phyloP scores from a whole-genome alignment of 2,797 vertebrate species.

The Naso thynnoides region DNA sequence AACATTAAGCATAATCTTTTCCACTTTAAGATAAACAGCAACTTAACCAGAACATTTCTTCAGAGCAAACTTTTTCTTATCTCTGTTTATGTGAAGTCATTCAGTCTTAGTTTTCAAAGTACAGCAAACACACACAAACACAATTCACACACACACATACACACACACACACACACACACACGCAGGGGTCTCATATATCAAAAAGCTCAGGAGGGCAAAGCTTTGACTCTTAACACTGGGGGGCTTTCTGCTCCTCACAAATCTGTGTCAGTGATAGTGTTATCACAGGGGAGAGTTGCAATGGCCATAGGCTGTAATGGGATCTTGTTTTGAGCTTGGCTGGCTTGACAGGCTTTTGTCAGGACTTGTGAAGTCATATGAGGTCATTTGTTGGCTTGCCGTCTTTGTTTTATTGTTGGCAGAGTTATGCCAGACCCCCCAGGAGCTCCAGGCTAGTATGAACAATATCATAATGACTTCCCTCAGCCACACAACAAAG shows the following conservation, averaged over 20 bases:
- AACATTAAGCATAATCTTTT: not conserved
- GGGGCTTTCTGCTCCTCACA: constrained; percentile 22
- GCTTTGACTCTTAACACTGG: not conserved
- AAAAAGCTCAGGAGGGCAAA: not conserved
- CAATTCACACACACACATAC: constrained; percentile 4
- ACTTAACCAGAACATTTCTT: not conserved
- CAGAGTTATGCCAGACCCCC: constrained; percentile 15
- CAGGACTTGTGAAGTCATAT: constrained; percentile 58
- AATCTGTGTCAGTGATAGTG: constrained; percentile 43
- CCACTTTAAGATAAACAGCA: not conserved
- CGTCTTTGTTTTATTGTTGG: constrained; percentile 33
- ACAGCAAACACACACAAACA: not conserved
- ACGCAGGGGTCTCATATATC: constrained; percentile 31
- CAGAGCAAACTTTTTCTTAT: not conserved
- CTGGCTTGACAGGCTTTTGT: constrained; percentile 55
- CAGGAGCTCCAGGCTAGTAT: constrained; percentile 21
- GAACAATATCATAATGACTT: constrained; percentile 7
- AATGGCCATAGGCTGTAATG: constrained; percentile 50
- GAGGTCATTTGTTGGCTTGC: constrained; percentile 49
- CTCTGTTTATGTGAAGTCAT: constrained; percentile 1
- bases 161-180: constrained; percentile 1
- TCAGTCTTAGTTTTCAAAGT: not conserved
- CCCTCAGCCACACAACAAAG: not conserved
- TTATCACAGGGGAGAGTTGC: constrained; percentile 49
- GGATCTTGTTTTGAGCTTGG: constrained; percentile 48